These are phyloP conservation scores for human (Homo sapiens) DNA, from an alignment of 2,113 vertebrate genomes.

Conservation along the genomic window DNA sequence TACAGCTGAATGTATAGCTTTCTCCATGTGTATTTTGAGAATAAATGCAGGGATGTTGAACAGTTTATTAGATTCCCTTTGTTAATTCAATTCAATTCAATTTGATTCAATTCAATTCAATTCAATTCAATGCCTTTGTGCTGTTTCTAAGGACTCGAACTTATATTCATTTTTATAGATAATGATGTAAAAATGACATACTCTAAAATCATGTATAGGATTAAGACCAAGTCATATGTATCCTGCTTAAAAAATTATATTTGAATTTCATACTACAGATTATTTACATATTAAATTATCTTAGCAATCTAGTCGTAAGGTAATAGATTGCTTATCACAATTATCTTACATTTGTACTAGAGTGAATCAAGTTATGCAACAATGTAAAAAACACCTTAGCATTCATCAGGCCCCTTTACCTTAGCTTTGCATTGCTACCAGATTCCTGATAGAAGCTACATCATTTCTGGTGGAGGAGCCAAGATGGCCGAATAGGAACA, in stretches of 20 bases:
- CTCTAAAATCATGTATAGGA: not conserved
- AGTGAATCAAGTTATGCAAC: not conserved
- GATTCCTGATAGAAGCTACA: not conserved
- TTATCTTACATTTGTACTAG: not conserved
- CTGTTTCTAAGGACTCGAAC: not conserved
- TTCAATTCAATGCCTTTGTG: not conserved
- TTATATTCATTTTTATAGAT: not conserved
- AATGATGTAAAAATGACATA: not conserved
- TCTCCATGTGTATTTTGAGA: not conserved
- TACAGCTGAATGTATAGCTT: not conserved
- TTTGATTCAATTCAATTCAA: not conserved
- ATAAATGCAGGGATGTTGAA: not conserved
- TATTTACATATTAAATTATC: not conserved
- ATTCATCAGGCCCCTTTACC: not conserved
- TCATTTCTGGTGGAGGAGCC: not conserved
- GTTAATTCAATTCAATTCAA: not conserved
- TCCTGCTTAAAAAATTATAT: not conserved
- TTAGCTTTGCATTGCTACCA: not conserved
- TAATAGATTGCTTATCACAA: not conserved
- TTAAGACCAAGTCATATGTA: not conserved
- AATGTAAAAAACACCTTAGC: not conserved
- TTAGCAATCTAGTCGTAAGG: not conserved
- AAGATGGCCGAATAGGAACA: too few species aligned
- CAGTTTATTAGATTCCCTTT: not conserved
- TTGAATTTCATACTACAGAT: not conserved